phyloP scores from a whole-genome alignment of 1,140 invertebrate species.

The Phthorimaea operculella region DNA sequence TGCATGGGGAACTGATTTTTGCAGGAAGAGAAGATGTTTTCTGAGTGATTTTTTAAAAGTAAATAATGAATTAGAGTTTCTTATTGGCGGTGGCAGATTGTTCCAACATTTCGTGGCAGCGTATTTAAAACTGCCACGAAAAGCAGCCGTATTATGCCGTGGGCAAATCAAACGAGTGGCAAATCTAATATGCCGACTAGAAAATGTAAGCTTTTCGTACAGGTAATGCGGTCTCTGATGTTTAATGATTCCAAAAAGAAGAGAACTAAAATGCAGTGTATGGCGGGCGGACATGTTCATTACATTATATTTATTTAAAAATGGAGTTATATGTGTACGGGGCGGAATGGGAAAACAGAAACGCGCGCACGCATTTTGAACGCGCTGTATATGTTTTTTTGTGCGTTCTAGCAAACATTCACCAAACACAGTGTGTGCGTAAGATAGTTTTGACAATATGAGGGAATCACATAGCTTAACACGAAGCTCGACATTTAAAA shows the following conservation, averaged over 20 bases:
- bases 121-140: slow-evolving; percentile 1
- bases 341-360: slow-evolving; percentile 14
- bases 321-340: slow-evolving; percentile 12
- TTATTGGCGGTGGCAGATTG: neutral
- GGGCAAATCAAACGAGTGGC: neutral
- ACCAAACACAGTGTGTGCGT: slow-evolving; percentile 12
- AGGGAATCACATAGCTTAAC: slow-evolving; percentile 15
- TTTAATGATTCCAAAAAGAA: slow-evolving; percentile 2
- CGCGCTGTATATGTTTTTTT: slow-evolving; percentile 11
- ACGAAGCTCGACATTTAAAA: slow-evolving; percentile 12
- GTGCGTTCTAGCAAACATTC: slow-evolving; percentile 11
- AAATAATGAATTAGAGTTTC: neutral
- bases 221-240: neutral
- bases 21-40: neutral
- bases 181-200: neutral
- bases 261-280: slow-evolving; percentile 5
- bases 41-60: neutral
- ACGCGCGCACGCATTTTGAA: slow-evolving; percentile 19
- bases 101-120: slow-evolving; percentile 3
- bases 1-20: neutral
- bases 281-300: slow-evolving; percentile 9
- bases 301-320: slow-evolving; percentile 7
- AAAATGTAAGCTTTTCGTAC: neutral
- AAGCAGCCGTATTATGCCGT: neutral
- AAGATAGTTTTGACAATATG: slow-evolving; percentile 19